These are phyloP conservation scores for Cheilosia soror DNA, from an alignment of 2,888 invertebrate species.

Conservation along the genomic window DNA sequence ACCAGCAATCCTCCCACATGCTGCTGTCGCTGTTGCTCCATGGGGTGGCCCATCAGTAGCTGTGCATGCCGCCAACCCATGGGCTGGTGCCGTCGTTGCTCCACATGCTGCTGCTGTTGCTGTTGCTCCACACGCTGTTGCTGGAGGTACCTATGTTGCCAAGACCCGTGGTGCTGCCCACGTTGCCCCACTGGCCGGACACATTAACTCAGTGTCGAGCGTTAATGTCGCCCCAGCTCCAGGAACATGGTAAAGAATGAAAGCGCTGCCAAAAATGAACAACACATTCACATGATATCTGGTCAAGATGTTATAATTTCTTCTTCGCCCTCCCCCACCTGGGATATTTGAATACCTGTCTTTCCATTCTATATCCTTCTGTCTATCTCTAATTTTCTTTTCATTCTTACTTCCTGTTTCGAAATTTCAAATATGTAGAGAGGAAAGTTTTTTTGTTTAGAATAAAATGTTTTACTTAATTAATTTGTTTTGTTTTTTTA, in stretches of 20 bases:
- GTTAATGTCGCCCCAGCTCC: conserved; percentile 83
- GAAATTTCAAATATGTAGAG: conserved; percentile 20
- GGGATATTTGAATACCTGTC: conserved; percentile 38
- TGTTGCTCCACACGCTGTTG: conserved; percentile 60
- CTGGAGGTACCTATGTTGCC: conserved; percentile 82
- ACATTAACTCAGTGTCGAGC: conserved; percentile 82
- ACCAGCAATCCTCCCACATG: conserved; percentile 64
- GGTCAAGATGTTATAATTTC: conserved; percentile 50
- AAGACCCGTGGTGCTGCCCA: conserved; percentile 83
- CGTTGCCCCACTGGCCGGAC: conserved; percentile 82
- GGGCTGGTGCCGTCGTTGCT: conserved; percentile 47
- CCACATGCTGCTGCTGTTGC: conserved; percentile 60
- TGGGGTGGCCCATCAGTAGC: conserved; percentile 60
- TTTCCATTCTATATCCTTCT: conserved; percentile 41
- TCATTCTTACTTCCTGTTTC: conserved; percentile 29
- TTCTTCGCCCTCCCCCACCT: conserved; percentile 20
- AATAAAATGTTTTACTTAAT: conserved; percentile 42
- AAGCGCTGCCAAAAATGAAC: conserved; percentile 33
- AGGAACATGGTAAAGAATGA: conserved; percentile 78
- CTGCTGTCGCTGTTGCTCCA: conserved; percentile 39
- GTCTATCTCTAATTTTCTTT: conserved; percentile 40
- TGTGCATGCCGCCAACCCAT: conserved; percentile 50
- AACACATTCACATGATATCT: conserved; percentile 58
- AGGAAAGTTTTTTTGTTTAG: conserved; percentile 47
- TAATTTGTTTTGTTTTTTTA: background rate